phyloP scores from a whole-genome alignment of 1,140 invertebrate genomes.

The Zaprionus camerounensis region DNA sequence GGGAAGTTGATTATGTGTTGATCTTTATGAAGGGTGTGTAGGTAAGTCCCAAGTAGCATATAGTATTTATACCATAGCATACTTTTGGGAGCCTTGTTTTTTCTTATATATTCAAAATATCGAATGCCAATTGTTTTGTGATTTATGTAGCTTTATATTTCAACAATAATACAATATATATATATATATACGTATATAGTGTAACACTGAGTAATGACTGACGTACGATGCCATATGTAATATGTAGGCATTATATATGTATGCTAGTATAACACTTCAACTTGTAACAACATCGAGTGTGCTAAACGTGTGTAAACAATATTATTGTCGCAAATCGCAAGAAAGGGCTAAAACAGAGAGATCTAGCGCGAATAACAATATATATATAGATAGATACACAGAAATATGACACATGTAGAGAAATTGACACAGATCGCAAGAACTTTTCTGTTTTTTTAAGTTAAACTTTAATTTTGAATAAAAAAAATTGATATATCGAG shows the following conservation, averaged over 20 bases:
- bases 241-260: slow-evolving; percentile 6
- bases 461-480: slow-evolving; percentile 1
- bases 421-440: neutral
- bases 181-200: neutral
- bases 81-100: slow-evolving; percentile 14
- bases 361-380: slow-evolving; percentile 1
- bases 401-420: slow-evolving; percentile 2
- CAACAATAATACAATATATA: slow-evolving; percentile 42
- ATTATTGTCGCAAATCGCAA: slow-evolving; percentile 38
- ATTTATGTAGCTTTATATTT: slow-evolving; percentile 28
- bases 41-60: neutral
- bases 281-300: slow-evolving; percentile 31
- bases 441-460: neutral
- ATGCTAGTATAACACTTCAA: slow-evolving; percentile 2
- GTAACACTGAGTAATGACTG: slow-evolving; percentile 32
- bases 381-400: neutral
- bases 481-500: neutral
- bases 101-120: neutral
- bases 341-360: neutral
- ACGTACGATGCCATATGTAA: slow-evolving; percentile 19
- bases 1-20: neutral
- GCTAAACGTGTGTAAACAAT: slow-evolving; percentile 12
- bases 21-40: neutral
- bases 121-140: slow-evolving; percentile 23
- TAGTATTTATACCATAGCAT: neutral